Base-by-base conservation (phyloP, 30 jellyfish, hydroid and myxozoan species). In the Catostylus mosaicus region DNA sequence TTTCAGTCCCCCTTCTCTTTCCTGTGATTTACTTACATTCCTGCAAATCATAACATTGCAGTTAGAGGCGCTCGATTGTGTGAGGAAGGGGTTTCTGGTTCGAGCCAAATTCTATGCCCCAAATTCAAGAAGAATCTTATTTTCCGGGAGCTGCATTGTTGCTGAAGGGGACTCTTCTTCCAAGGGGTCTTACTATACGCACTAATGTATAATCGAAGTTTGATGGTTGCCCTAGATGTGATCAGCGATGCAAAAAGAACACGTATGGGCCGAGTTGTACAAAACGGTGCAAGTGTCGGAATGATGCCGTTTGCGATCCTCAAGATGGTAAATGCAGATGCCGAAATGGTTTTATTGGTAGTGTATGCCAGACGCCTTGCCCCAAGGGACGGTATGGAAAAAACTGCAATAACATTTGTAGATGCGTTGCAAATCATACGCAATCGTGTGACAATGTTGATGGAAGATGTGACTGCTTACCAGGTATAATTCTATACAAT, bases 401-500 rank as follows among this genome's bases (percentile, higher is more conserved):
- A 19, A 78, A 87, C 46, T 93, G 98, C 47, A 78, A 35, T 26
- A 60, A 59, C 16, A 36, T 29, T 14, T 93, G 98, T 51, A 51
- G 64, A 1, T 93, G 98, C 66, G 35, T 60, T 31, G 65, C 68
- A 10, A 80, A 87, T 48, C 86, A 93, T 66, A 93, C 98, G 30
- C 90, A 81, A 29, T 50, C 24, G 38, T 93, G 98, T 75, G 85
- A 87, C 59, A 40, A 36, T 32, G 74, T 32, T 51, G 85, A 86
- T 57, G 98, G 98, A 11, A 50, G 67, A 12, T 93, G 98, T 57
- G 75, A 78, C 7, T 93, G 98, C 70, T 50, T 81, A 38, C 90
- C 96, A 45, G 98, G 98, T 79, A 86, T 14, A 31, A 20, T 54
- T 12, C 24, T 59, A 1, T 6, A 27, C 40, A 43, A 16, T n/a